phyloP scores from a whole-genome alignment of 2,797 vertebrate genomes.

The Sphaeramia orbicularis region DNA sequence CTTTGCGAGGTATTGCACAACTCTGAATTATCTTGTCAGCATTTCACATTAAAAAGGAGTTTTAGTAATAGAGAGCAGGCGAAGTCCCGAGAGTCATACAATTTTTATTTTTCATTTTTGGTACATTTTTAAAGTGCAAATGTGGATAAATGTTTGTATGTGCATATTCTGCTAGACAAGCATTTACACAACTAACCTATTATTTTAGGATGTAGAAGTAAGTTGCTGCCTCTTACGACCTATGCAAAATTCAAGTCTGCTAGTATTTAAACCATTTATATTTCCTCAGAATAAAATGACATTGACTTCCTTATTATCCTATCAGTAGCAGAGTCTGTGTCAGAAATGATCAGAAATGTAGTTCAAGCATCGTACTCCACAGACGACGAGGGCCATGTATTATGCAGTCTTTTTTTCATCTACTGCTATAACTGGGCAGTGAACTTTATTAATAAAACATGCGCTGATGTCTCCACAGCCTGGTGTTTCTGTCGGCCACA shows the following conservation, averaged over 20 bases:
- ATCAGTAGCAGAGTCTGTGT: conserved; percentile 1
- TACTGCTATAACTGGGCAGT: conserved; percentile 29
- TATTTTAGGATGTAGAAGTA: too few species aligned
- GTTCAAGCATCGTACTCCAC: conserved; percentile 10
- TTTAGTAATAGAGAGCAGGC: neutral
- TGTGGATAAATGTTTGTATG: neutral
- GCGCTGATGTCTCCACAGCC: conserved; percentile 42
- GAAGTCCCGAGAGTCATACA: neutral
- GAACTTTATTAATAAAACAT: conserved; percentile 69
- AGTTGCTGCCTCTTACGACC: too few species aligned
- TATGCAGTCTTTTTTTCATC: conserved; percentile 57
- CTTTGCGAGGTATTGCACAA: conserved; percentile 24
- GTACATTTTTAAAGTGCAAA: neutral
- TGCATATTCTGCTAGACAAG: neutral
- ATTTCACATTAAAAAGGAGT: neutral
- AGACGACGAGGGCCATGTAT: conserved; percentile 34
- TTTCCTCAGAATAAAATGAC: neutral
- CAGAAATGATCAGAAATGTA: conserved; percentile 31
- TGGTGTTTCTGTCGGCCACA: conserved; percentile 10
- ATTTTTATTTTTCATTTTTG: neutral
- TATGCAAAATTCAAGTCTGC: too few species aligned
- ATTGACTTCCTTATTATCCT: neutral
- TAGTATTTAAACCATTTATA: too few species aligned
- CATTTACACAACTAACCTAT: too few species aligned
- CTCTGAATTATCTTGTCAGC: conserved; percentile 5